Evolutionary conservation across 2,888 invertebrate species (phyloP).

Genomic region (Clostera curtula): DNA sequence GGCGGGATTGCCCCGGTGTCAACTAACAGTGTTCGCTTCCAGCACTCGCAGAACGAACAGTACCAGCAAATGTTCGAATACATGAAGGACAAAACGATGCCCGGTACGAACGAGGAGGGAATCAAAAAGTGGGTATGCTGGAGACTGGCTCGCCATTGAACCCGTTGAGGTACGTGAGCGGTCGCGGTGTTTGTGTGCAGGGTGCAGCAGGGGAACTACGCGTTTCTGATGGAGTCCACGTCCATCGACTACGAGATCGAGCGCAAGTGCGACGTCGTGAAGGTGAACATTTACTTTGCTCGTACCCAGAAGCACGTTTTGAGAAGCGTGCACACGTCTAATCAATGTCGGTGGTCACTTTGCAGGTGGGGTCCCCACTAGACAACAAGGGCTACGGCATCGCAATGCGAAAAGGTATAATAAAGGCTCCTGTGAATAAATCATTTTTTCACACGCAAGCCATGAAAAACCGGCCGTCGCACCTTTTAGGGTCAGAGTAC

Average conservation of each 20-base stretch:
- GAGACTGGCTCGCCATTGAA: neutral
- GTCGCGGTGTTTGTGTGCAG: constrained; percentile 15
- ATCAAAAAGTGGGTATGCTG: constrained; percentile 56
- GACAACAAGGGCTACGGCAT: constrained; percentile 92
- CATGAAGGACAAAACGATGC: constrained; percentile 79
- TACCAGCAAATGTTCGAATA: constrained; percentile 85
- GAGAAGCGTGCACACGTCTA: neutral
- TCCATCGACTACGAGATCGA: constrained; percentile 89
- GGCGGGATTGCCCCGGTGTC: no score
- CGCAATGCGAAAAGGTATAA: constrained; percentile 87
- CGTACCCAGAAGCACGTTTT: neutral
- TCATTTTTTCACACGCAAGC: no score
- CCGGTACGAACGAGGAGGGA: constrained; percentile 76
- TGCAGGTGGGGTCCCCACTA: constrained; percentile 80
- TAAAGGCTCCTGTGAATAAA: no score
- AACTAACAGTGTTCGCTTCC: constrained; percentile 22
- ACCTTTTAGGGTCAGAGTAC: constrained; percentile 79
- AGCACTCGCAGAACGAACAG: constrained; percentile 82
- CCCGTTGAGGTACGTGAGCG: neutral
- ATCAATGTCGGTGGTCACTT: neutral
- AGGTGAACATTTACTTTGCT: constrained; percentile 52
- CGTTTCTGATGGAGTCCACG: constrained; percentile 93
- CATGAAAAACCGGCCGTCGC: no score
- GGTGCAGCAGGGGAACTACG: constrained; percentile 73
- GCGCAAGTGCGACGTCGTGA: constrained; percentile 82